Percentiles rank a stretch among this genome's conserved stretches.
Evolutionary conservation across 2,888 invertebrate genomes (phyloP).

Genomic region (Leptopilina drosophilae): DNA sequence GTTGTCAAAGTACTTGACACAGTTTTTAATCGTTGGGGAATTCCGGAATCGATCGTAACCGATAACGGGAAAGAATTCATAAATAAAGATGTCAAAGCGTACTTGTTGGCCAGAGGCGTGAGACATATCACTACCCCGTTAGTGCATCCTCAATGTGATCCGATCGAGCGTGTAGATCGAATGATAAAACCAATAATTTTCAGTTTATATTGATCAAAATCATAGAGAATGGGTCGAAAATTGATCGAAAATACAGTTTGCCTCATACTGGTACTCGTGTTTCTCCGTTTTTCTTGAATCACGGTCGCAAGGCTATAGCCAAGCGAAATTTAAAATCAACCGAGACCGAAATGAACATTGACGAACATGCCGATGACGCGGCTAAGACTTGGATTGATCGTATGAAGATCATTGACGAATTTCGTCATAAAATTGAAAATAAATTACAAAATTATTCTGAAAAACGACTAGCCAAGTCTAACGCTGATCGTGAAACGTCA

Average conservation of each 20-base stretch:
- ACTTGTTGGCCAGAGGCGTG: too few species aligned
- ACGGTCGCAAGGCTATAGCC: not conserved
- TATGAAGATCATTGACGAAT: not conserved
- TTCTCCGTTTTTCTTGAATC: not conserved
- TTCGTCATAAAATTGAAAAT: not conserved
- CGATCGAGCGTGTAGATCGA: too few species aligned
- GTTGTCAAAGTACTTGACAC: too few species aligned
- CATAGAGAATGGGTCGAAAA: not conserved
- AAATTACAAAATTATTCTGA: too few species aligned
- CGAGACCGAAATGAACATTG: too few species aligned
- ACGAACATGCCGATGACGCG: not conserved
- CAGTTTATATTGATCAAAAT: too few species aligned
- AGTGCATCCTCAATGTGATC: too few species aligned
- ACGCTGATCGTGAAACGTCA: not conserved
- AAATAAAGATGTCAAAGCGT: too few species aligned
- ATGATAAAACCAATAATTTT: too few species aligned
- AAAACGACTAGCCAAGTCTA: not conserved
- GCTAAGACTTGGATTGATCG: not conserved
- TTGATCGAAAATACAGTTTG: not conserved
- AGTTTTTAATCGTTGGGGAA: slow-evolving; percentile 8
- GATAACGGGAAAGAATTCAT: not conserved
- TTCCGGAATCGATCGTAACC: not conserved
- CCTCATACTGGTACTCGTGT: too few species aligned
- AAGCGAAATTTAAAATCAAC: too few species aligned
- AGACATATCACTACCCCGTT: too few species aligned